phyloP scores from a whole-genome alignment of 1,140 invertebrate genomes.

The Aphelenchoides besseyi region DNA sequence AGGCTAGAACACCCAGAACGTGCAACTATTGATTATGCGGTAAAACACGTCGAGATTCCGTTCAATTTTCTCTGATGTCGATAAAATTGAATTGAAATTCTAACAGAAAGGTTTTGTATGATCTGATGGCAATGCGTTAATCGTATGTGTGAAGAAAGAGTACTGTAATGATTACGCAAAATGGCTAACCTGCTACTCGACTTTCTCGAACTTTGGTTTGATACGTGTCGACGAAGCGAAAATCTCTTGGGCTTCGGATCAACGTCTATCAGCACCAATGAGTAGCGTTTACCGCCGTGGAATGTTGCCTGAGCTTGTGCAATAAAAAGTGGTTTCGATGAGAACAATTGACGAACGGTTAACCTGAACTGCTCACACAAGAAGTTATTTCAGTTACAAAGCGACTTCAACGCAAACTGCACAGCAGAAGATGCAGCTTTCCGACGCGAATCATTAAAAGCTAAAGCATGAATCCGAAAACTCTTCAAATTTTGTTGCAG shows the following conservation, averaged over 20 bases:
- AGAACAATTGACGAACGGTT: constrained; percentile 55
- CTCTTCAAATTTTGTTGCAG: too few relatives aligned
- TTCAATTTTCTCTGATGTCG: neutral
- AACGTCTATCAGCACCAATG: constrained; percentile 54
- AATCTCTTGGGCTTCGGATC: constrained; percentile 33
- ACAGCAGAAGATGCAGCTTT: too few relatives aligned
- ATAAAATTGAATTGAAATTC: neutral
- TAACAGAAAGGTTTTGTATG: neutral
- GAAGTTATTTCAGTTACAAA: too few relatives aligned
- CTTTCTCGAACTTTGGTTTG: neutral
- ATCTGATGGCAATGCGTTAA: neutral
- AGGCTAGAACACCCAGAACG: too few relatives aligned
- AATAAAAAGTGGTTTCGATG: constrained; percentile 51
- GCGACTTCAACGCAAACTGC: too few relatives aligned
- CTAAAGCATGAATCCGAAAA: too few relatives aligned
- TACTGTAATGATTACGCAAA: neutral
- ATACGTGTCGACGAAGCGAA: constrained; percentile 7
- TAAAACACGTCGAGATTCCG: too few relatives aligned
- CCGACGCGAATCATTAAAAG: too few relatives aligned
- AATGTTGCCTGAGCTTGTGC: constrained; percentile 59
- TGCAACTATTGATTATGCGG: neutral
- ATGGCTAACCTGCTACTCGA: constrained; percentile 17
- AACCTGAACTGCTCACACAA: constrained; percentile 66
- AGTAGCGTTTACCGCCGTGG: constrained; percentile 59
- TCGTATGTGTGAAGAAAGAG: neutral